Base-by-base conservation (phyloP, 2,113 vertebrate species). In the Onychorhynchus coronatus region DNA sequence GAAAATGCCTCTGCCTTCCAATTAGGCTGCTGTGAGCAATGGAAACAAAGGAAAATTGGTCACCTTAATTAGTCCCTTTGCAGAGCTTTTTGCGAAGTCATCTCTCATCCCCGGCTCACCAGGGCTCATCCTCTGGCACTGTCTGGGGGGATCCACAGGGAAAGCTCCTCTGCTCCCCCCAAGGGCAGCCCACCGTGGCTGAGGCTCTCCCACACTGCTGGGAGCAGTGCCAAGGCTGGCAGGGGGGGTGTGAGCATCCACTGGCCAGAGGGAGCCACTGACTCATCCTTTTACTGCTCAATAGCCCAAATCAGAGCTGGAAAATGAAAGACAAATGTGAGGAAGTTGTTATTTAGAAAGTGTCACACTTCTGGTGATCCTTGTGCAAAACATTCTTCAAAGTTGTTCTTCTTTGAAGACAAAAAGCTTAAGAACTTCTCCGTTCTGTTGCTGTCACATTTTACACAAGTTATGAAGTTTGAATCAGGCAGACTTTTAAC, bases 51-150 rank as follows among this genome's bases (percentile, higher is more conserved):
- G 87, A 4, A 62, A 73, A 79, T 42, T 46, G 49, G 78, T 96
- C 74, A 58, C 78, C 74, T 70, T 97, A 88, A 95, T 96, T 62
- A 97, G 81, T 94, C 87, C 93, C 96, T 25, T 88, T 35, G 94
- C 0, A 2, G 37, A 50, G 58, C 22, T 50, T 47, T 33, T 31
- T 46, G 87, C 17, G 0, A 77, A 47, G 62, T 56, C 95, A 24
- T 72, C 62, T 16, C 77, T 88, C 59, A 31, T n/a, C 72, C 9
- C 50, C 53, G 35, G 70, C 46, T 85, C 33, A 0, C 20, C 0
- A 0, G 31, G 53, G 44, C 44, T 47, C 37, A 7, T 11, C 77
- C 2, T 0, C 5, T 21, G 18, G 56, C 0, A 3, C 68, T 14
- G 14, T 24, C 28, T 2, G 0, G 4, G 2, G 8, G 25, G 1